phyloP scores from a whole-genome alignment of 2,888 invertebrate genomes.

The Leptopilina drosophilae region DNA sequence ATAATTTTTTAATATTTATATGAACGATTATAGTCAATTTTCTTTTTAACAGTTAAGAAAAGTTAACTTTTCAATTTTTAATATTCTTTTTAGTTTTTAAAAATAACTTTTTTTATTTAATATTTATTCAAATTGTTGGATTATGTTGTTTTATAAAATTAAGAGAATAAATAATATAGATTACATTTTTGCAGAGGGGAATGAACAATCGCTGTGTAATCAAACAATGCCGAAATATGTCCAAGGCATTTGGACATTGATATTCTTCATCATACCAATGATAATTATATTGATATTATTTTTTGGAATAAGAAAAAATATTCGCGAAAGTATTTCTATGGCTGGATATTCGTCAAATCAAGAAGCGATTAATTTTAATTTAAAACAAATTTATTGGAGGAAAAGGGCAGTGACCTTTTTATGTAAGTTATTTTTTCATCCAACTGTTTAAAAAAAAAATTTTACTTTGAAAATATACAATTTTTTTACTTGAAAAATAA shows the following conservation, averaged over 20 bases:
- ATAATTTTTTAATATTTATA: no score
- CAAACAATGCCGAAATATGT: conserved; percentile 15
- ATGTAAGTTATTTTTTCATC: neutral
- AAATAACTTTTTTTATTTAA: no score
- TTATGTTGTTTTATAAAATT: no score
- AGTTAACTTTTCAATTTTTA: no score
- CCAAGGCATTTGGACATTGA: neutral
- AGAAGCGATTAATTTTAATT: neutral
- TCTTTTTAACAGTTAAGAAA: no score
- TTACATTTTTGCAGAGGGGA: neutral
- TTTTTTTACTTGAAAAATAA: neutral
- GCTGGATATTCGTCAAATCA: conserved; percentile 6
- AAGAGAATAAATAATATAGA: no score
- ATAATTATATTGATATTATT: conserved; percentile 9
- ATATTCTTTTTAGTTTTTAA: no score
- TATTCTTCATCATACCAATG: conserved; percentile 5
- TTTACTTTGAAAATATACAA: neutral
- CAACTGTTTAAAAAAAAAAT: neutral
- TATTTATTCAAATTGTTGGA: no score
- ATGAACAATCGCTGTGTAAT: neutral
- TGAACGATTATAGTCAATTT: no score
- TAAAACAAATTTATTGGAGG: conserved; percentile 7
- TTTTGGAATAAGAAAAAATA: conserved; percentile 8
- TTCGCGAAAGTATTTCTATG: conserved; percentile 3
- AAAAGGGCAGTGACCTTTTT: conserved; percentile 10